Evolutionary conservation across 2,888 invertebrate species (phyloP).

Genomic region (Heliconius aoede): DNA sequence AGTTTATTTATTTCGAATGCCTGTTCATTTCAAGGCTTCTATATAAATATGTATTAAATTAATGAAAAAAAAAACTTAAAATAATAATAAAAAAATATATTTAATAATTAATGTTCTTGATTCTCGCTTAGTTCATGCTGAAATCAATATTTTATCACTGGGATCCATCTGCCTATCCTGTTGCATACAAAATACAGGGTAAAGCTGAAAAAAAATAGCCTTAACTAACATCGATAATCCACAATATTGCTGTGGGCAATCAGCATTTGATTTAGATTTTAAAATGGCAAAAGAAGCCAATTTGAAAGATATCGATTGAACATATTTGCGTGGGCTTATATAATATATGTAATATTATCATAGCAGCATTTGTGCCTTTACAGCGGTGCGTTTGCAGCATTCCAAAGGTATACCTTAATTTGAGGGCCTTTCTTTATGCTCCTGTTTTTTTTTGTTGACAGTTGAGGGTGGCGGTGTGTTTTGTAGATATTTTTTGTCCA

Average conservation of each 20-base stretch:
- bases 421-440: constrained; percentile 79
- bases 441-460: constrained; percentile 72
- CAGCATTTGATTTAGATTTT: too few relatives aligned
- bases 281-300: too few relatives aligned
- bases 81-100: too few relatives aligned
- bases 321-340: not conserved
- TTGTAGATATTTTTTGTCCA: constrained; percentile 72
- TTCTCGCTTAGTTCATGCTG: too few relatives aligned
- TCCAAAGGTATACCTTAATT: constrained; percentile 77
- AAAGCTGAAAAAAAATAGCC: too few relatives aligned
- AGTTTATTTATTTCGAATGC: constrained; percentile 49
- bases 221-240: too few relatives aligned
- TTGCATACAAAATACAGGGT: too few relatives aligned
- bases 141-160: too few relatives aligned
- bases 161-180: too few relatives aligned
- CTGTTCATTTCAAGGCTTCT: not conserved
- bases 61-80: not conserved
- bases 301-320: not conserved
- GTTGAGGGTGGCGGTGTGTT: constrained; percentile 69
- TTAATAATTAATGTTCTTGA: not conserved
- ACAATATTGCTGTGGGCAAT: too few relatives aligned
- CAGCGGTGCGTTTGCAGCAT: constrained; percentile 77
- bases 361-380: constrained; percentile 30
- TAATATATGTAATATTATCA: not conserved
- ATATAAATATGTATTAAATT: not conserved